phyloP scores from a whole-genome alignment of 2,888 invertebrate genomes.

The Drosophila meridiana region DNA sequence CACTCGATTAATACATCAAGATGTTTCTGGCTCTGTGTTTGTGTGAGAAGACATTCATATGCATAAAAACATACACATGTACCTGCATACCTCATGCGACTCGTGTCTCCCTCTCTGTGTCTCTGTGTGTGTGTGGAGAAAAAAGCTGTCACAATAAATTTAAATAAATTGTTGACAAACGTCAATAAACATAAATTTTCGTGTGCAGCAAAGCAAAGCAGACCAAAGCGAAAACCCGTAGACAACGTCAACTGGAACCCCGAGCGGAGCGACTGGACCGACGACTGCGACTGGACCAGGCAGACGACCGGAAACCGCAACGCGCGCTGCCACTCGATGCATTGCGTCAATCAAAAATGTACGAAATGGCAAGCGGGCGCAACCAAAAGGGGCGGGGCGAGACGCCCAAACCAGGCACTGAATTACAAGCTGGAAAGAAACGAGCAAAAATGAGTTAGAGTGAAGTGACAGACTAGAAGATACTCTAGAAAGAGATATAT shows the following conservation, averaged over 20 bases:
- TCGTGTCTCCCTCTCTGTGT: background rate
- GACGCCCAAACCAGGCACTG: slow-evolving; percentile 17
- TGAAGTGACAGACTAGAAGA: background rate
- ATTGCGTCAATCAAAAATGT: slow-evolving; percentile 75
- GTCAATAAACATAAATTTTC: slow-evolving; percentile 81
- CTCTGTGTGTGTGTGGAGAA: slow-evolving; percentile 4
- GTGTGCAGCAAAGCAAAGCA: slow-evolving; percentile 73
- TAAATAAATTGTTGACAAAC: slow-evolving; percentile 82
- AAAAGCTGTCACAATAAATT: slow-evolving; percentile 80
- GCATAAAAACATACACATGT: slow-evolving; percentile 14
- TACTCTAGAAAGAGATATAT: background rate
- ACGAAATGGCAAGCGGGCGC: slow-evolving; percentile 44
- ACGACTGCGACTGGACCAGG: slow-evolving; percentile 20
- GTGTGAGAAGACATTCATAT: slow-evolving; percentile 20
- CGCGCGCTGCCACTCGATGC: slow-evolving; percentile 52
- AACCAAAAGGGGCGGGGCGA: slow-evolving; percentile 2
- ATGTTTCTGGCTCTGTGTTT: slow-evolving; percentile 26
- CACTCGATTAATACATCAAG: slow-evolving; percentile 71
- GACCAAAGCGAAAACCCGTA: slow-evolving; percentile 20
- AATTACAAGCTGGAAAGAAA: slow-evolving; percentile 1
- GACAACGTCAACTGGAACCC: slow-evolving; percentile 12
- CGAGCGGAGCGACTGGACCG: slow-evolving; percentile 11
- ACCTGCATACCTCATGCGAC: slow-evolving; percentile 29
- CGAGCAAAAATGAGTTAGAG: background rate
- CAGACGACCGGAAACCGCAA: slow-evolving; percentile 74